A percentile compares a stretch with the other conserved stretches of the same genome.
These are phyloP conservation scores for Molanna angustata DNA, from an alignment of 2,888 invertebrate genomes.

Conservation along the genomic window DNA sequence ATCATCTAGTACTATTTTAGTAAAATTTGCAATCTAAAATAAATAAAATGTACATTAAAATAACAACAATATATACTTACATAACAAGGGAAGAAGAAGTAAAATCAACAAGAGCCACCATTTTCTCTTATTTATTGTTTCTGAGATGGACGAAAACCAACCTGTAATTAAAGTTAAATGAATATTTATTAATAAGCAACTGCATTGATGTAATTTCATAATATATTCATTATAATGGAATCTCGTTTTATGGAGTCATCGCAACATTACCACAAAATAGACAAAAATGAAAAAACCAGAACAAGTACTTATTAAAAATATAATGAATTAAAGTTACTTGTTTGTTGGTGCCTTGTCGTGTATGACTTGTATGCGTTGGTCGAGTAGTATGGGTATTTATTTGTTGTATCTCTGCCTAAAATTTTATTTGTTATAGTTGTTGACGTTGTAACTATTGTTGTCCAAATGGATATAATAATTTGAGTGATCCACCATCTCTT, in stretches of 20 bases:
- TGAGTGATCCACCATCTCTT: constrained; percentile 45
- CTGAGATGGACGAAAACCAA: constrained; percentile 12
- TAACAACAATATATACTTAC: constrained; percentile 25
- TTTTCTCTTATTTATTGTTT: constrained; percentile 21
- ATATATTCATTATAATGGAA: no score
- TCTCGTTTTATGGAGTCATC: no score
- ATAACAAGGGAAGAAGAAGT: constrained; percentile 23
- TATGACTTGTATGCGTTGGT: constrained; percentile 1
- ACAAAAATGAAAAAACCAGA: no score
- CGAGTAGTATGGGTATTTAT: constrained; percentile 5
- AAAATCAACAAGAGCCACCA: constrained; percentile 23
- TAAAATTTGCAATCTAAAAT: neutral
- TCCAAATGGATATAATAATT: constrained; percentile 38
- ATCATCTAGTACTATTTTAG: neutral
- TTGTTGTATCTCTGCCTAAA: constrained; percentile 14
- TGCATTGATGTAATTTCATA: no score
- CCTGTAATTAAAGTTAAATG: no score
- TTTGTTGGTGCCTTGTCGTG: constrained; percentile 11
- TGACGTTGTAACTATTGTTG: constrained; percentile 39
- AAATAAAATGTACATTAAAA: neutral
- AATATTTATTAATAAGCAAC: no score
- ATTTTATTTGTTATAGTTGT: constrained; percentile 35
- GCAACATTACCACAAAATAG: no score
- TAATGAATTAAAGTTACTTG: no score
- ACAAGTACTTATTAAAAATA: no score